Base-by-base conservation (phyloP, 1,140 invertebrate genomes). In the Drosophila kikkawai region DNA sequence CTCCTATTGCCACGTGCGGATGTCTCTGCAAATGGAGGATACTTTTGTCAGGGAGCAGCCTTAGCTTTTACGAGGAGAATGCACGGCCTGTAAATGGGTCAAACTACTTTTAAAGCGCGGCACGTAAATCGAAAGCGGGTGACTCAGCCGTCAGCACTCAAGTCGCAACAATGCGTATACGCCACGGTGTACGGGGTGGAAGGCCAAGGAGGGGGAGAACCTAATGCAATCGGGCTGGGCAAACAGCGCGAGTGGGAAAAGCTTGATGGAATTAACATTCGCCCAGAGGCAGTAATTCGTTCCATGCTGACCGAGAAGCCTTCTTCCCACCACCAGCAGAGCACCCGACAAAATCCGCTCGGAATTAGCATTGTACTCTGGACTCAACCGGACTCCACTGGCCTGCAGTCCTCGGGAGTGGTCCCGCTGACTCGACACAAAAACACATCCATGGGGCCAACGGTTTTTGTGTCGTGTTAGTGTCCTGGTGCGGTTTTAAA, bases 141-240 rank as follows among this genome's bases (percentile, higher is more conserved):
- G 63, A 71, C 50, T 74, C 76, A 69, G 76, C 57, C 66, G 66
- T 55, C 70, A 56, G 44, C 55, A 44, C 45, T 41, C 32, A 57
- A 67, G 51, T 76, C 17, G 75, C 77, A 63, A 90, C 84, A 88
- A 90, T 88, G 81, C 84, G 85, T 90, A 90, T 88, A 88, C 85
- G 84, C 80, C 84, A 63, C 56, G 80, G 83, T 79, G 80, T 57
- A 32, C 84, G 37, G 9, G 34, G 22, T 22, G 37, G 29, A 15
- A 42, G 12, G 36, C 4, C 29, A 4, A 34, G 36, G 11, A 26
- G 29, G 51, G 51, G 48, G 7, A 26, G 69, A 80, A 66, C 68
- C 77, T 78, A 88, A 78, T 88, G 85, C 84, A 84, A 77, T 82
- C 83, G 65, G 53, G 67, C 47, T 69, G 57, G 51, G 36, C 59